Evolutionary conservation across 2,797 vertebrate genomes (phyloP).

Genomic region (Poliocrania exsul): DNA sequence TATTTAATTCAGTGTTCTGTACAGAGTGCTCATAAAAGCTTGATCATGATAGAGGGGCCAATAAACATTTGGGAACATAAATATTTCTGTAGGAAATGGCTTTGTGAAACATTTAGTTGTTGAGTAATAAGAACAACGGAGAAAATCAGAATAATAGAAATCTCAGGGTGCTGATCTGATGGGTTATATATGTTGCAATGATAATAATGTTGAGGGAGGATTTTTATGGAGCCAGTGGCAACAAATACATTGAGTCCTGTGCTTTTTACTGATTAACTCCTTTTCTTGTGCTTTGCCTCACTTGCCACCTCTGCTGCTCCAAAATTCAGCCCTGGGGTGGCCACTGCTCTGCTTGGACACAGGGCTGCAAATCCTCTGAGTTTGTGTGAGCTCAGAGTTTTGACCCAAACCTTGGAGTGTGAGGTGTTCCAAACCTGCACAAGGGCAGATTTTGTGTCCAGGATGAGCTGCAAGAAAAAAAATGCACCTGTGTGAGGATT

Average conservation of each 20-base stretch:
- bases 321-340: not conserved
- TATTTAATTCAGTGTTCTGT: conserved; percentile 69
- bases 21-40: conserved; percentile 71
- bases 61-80: conserved; percentile 72
- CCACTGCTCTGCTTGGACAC: not conserved
- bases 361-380: not conserved
- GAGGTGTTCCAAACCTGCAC: not conserved
- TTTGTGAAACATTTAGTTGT: conserved; percentile 70
- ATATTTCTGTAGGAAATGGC: conserved; percentile 71
- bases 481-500: not conserved
- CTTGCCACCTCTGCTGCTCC: not conserved
- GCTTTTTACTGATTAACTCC: not conserved
- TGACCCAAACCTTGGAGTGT: not conserved
- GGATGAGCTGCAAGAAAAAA: not conserved
- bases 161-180: conserved; percentile 59
- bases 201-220: conserved; percentile 26
- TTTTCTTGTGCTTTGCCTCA: not conserved
- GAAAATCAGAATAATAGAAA: conserved; percentile 34
- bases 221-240: conserved; percentile 7
- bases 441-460: not conserved
- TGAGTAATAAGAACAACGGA: conserved; percentile 66
- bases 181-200: conserved; percentile 5
- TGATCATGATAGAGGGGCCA: conserved; percentile 70
- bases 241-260: not conserved
- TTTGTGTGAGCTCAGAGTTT: not conserved